Base-by-base conservation (phyloP, 2,888 invertebrate genomes). In the Trissoscelio sp. region DNA sequence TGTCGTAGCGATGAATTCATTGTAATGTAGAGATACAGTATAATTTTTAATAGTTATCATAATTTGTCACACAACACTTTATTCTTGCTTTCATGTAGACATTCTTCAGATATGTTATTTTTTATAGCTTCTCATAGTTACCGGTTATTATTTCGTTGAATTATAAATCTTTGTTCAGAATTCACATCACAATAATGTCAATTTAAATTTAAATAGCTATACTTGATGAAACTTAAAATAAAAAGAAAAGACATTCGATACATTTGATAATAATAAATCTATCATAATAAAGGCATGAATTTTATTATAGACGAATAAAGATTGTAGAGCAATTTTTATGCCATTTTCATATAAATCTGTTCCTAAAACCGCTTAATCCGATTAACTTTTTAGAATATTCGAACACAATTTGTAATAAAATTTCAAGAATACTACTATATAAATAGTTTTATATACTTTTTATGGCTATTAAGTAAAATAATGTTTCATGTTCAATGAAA, bases 351-450 rank as follows among this genome's bases (percentile, higher is more conserved):
- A 31, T 12, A 55, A 55, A 18, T 55, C 34, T 18, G 55, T 31
- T 34, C 11, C 34, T 55, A 34, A 55, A 55, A 55, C 11, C 51
- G 34, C 6, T 55, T 55, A 55, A 55, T 55, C 55, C 34, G 55
- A 55, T 55, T 55, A 55, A 34, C 34, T 16, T 34, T 2, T 34
- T 55, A 31, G 55, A 55, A 55, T 55, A 55, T 55, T 55, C 34
- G 34, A 55, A 34, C 24, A 55, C 55, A 34, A 18, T 55, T 55
- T 55, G 55, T 55, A 31, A 55, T 55, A 55, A 55, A 55, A 55
- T n/a, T 31, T 31, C 11, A 55, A 34, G 34, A 55, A 34, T 55
- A 16, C 4, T 3, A 34, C 28, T 5, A n/a, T 3, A 16, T 11
- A 34, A 55, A 55, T 34, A 12, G 1, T 55, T 55, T 55, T 34